These are phyloP conservation scores for Tachuris rubrigastra DNA, from an alignment of 2,113 vertebrate genomes.

Conservation along the genomic window DNA sequence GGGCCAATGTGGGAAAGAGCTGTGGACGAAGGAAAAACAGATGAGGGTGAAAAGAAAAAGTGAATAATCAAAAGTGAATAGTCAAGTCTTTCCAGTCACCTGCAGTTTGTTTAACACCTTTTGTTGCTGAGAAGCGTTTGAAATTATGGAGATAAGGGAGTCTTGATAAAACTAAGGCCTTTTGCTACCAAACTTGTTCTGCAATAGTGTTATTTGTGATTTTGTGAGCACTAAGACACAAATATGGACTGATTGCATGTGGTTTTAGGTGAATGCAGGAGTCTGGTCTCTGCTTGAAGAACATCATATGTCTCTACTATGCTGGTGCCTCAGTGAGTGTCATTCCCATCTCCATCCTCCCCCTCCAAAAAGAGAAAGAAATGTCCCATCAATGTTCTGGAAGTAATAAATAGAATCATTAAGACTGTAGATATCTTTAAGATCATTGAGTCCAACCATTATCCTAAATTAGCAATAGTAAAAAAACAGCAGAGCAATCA, in stretches of 20 bases:
- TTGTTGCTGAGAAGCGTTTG: background rate
- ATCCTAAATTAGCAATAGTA: background rate
- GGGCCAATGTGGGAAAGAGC: slow-evolving; percentile 42
- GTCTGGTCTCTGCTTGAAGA: background rate
- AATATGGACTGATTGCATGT: background rate
- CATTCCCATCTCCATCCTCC: accelerated
- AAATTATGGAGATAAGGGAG: background rate
- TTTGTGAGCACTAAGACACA: background rate
- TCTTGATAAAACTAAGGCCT: background rate
- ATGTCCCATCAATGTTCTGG: background rate
- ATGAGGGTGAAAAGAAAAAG: background rate
- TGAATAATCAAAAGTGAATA: slow-evolving; percentile 46
- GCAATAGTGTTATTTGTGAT: background rate
- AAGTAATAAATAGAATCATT: background rate
- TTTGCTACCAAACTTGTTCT: background rate
- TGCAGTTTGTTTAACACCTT: background rate
- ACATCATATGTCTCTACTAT: background rate
- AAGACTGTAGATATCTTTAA: background rate
- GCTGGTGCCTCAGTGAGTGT: background rate
- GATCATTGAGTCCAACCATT: background rate
- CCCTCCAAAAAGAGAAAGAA: background rate
- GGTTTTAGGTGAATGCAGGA: background rate
- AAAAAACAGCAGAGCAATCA: background rate
- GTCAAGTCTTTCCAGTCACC: background rate
- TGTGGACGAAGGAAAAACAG: background rate